Evolutionary conservation across 2,113 vertebrate genomes (phyloP).

Genomic region (Macrotus californicus): DNA sequence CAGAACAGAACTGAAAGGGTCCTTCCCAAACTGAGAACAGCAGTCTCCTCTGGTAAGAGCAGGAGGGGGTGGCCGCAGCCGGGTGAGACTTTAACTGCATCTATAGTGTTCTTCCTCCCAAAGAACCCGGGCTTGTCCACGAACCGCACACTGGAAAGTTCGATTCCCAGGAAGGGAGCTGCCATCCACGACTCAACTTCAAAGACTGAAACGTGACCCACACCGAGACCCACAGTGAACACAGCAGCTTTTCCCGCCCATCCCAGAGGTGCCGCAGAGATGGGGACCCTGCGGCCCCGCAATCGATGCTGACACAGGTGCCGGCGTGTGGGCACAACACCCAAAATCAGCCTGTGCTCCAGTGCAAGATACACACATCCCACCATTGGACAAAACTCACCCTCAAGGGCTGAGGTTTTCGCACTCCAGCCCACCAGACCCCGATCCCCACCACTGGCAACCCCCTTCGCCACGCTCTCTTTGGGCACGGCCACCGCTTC

Average conservation of each 20-base stretch:
- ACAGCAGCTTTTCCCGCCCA: not conserved
- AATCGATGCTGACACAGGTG: fast-evolving
- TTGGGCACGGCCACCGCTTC: not conserved
- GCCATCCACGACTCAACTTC: not conserved
- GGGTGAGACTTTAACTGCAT: not conserved
- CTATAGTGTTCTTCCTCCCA: no score
- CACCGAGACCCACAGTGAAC: not conserved
- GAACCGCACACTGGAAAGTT: fast-evolving
- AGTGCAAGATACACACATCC: not conserved
- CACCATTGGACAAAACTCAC: no score
- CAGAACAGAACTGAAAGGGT: not conserved
- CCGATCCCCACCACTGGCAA: not conserved
- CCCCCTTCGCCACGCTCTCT: not conserved
- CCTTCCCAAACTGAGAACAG: not conserved
- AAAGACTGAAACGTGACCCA: not conserved
- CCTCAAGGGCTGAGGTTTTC: not conserved
- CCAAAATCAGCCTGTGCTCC: not conserved
- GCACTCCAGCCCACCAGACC: not conserved
- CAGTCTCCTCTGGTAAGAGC: not conserved
- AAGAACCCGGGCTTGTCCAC: not conserved
- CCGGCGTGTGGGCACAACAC: not conserved
- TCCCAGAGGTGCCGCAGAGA: not conserved
- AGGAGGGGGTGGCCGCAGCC: not conserved
- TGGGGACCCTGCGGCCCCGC: no score
- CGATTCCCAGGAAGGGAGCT: not conserved